phyloP scores from a whole-genome alignment of 1,140 invertebrate genomes.

The Drosophila ironensis region DNA sequence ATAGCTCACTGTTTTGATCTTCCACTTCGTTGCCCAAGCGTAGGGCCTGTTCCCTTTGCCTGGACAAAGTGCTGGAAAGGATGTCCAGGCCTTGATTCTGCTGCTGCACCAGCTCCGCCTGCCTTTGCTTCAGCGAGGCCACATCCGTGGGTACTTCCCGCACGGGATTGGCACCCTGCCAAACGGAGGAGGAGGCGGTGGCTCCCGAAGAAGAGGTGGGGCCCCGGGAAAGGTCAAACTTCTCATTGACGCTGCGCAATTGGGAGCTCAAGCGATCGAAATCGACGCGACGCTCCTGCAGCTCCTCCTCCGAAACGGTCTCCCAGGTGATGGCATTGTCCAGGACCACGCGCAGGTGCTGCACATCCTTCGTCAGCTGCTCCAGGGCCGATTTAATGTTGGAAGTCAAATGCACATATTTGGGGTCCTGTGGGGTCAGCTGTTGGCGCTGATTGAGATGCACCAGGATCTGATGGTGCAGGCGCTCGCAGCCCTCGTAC shows the following conservation, averaged over 20 bases:
- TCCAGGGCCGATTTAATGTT: slow-evolving; percentile 85
- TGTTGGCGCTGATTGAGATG: slow-evolving; percentile 84
- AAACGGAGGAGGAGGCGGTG: slow-evolving; percentile 18
- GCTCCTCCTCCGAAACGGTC: slow-evolving; percentile 39
- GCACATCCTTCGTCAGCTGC: slow-evolving; percentile 85
- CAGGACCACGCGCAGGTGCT: slow-evolving; percentile 84
- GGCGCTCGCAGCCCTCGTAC: slow-evolving; percentile 86
- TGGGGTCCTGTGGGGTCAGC: slow-evolving; percentile 82
- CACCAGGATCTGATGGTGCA: slow-evolving; percentile 86
- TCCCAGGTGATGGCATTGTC: slow-evolving; percentile 81
- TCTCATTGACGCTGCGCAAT: slow-evolving; percentile 28
- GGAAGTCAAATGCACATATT: slow-evolving; percentile 83
- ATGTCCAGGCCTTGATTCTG: slow-evolving; percentile 91
- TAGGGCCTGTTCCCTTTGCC: slow-evolving; percentile 90
- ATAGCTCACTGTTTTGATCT: slow-evolving; percentile 90
- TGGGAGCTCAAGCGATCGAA: slow-evolving; percentile 48
- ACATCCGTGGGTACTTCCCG: slow-evolving; percentile 24
- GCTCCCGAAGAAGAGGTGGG: too few species aligned
- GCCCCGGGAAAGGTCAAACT: slow-evolving; percentile 2
- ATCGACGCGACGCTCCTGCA: slow-evolving; percentile 38
- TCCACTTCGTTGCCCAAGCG: slow-evolving; percentile 90
- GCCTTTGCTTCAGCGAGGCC: slow-evolving; percentile 64
- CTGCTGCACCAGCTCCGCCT: slow-evolving; percentile 83
- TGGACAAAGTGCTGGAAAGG: slow-evolving; percentile 88
- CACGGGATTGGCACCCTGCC: slow-evolving; percentile 81